Percentiles rank a stretch among this genome's conserved stretches.
Evolutionary conservation across 2,113 vertebrate genomes (phyloP).

Genomic region (Cromileptes altivelis): DNA sequence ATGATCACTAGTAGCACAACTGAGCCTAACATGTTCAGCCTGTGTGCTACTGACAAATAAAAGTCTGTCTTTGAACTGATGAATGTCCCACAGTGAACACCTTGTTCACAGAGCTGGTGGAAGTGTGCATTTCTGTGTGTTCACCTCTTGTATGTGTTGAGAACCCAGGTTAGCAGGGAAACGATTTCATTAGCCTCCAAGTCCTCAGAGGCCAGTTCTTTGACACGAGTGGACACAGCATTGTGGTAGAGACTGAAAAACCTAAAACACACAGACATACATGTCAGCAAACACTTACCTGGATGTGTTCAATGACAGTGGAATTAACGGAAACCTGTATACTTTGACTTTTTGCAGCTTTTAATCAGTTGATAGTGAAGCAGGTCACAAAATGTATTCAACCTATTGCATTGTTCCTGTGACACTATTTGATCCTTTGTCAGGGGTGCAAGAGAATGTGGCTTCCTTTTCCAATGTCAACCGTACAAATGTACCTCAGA

Average conservation of each 20-base stretch:
- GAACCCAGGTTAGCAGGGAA: constrained; percentile 94
- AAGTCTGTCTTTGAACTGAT: not conserved
- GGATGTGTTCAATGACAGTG: not conserved
- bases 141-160: constrained; percentile 96
- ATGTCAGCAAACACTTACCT: not conserved
- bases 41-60: not conserved
- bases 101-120: not conserved
- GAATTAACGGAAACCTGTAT: not conserved
- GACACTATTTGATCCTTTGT: not conserved
- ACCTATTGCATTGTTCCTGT: not conserved
- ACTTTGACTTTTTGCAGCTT: not conserved
- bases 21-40: not conserved
- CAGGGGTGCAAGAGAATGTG: not conserved
- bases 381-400: not conserved
- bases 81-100: not conserved
- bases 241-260: constrained; percentile 92
- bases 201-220: constrained; percentile 92
- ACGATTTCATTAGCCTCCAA: constrained; percentile 98
- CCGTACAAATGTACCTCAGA: not conserved
- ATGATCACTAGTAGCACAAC: not conserved
- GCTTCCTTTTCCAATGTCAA: not conserved
- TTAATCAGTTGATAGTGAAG: not conserved
- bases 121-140: constrained; percentile 19
- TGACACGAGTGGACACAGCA: constrained; percentile 90
- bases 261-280: constrained; percentile 39